Base-by-base conservation (phyloP, 64 coral and sea anemone genomes). In the Montipora capricornis region DNA sequence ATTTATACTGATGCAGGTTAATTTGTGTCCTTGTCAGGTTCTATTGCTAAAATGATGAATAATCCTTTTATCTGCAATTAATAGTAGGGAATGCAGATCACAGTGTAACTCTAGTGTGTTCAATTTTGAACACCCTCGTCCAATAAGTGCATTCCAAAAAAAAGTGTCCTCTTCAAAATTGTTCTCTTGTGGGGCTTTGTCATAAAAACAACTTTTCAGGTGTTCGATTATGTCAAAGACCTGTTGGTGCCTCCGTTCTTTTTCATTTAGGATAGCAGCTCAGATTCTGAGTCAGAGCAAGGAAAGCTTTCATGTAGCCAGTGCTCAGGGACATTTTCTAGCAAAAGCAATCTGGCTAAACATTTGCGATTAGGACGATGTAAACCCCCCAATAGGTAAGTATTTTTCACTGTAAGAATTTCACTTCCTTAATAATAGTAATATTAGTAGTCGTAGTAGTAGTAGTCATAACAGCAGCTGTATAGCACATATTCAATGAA, bases 271-370 rank as follows among this genome's bases (percentile, higher is more conserved):
- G 59, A 62, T 12, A 14, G 59, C 59, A 62, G 59, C 59, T 62
- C 59, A 62, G 59, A 62, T 14, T 70, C 68, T 70, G 68, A 70
- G 17, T 70, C 68, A 70, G 68, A 70, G n/a, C 68, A 70, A 70
- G 68, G 68, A 70, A 70, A 70, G 68, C n/a, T 70, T 5, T 70
- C 68, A 70, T 70, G 68, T 70, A 20, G 68, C 68, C 68, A 70
- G 68, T 70, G 68, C 68, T 70, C 68, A 70, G 68, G 68, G 68
- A 15, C 68, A 20, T 70, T 70, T 70, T 70, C 68, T 20, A 70
- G 1, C 68, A 20, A 70, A 70, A 70, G 68, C 12, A 70, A 70
- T 70, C 68, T 70, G 16, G 17, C 68, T 14, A 70, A 70, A 70
- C 68, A 70, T 19, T 70, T 70, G 68, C 68, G 68, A 70, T 70